phyloP scores from a whole-genome alignment of 2,113 vertebrate species.

The Ramphastos sulfuratus region DNA sequence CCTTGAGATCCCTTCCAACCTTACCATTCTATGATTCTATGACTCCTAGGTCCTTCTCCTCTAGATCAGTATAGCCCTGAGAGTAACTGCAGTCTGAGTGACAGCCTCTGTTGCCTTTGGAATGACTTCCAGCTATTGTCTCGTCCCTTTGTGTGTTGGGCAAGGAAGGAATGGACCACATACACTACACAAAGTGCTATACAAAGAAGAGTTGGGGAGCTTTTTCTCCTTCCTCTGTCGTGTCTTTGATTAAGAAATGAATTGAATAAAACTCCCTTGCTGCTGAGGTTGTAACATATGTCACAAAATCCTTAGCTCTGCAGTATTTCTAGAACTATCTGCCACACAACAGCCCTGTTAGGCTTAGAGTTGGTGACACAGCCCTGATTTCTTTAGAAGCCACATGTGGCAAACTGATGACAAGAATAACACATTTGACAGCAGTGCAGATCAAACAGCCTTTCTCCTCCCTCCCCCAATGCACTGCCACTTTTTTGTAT shows the following conservation, averaged over 20 bases:
- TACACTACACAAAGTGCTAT: neutral
- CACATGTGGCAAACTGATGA: neutral
- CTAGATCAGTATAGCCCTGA: no score
- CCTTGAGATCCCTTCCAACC: no score
- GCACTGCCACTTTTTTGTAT: neutral
- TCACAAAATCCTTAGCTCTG: neutral
- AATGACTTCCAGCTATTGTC: neutral
- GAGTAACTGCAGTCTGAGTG: no score
- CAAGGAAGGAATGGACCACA: neutral
- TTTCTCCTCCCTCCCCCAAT: neutral
- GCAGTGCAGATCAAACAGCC: neutral
- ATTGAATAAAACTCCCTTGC: neutral
- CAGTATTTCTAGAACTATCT: neutral
- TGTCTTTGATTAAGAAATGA: neutral
- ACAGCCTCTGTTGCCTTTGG: neutral
- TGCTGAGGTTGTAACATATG: neutral
- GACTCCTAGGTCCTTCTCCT: no score
- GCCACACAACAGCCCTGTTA: neutral
- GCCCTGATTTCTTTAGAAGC: neutral
- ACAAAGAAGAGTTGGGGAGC: neutral
- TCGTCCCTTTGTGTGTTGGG: neutral
- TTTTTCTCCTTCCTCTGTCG: neutral
- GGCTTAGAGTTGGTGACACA: neutral
- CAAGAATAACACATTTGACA: neutral
- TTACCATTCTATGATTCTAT: no score